Evolutionary conservation across 1,140 invertebrate genomes (phyloP).

Genomic region (Amyelois transitella): DNA sequence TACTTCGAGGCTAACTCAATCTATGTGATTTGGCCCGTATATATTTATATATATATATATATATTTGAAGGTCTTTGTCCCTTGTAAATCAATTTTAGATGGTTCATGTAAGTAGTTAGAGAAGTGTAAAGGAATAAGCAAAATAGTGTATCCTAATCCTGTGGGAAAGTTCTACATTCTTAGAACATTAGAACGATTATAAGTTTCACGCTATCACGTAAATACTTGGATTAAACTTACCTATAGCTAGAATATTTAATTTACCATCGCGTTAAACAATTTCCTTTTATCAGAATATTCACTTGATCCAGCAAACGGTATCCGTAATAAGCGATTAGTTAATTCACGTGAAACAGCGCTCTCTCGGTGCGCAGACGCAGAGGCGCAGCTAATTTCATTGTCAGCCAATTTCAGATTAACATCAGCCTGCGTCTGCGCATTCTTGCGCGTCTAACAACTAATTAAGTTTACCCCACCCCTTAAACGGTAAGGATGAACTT

Average conservation of each 20-base stretch:
- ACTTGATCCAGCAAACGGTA: background rate
- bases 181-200: too few relatives aligned
- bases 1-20: too few relatives aligned
- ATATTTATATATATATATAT: too few relatives aligned
- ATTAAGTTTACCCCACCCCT: slow-evolving; percentile 35
- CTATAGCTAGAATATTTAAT: background rate
- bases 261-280: background rate
- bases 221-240: too few relatives aligned
- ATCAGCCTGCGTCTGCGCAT: slow-evolving; percentile 30
- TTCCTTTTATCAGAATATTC: background rate
- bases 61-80: too few relatives aligned
- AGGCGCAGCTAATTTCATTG: slow-evolving; percentile 12
- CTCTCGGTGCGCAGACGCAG: background rate
- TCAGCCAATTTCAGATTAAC: slow-evolving; percentile 34
- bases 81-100: too few relatives aligned
- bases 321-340: background rate
- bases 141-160: too few relatives aligned
- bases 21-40: too few relatives aligned
- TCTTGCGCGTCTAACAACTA: slow-evolving; percentile 52
- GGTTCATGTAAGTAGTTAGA: too few relatives aligned
- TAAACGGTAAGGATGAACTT: slow-evolving; percentile 3
- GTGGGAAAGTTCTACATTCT: too few relatives aligned
- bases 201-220: too few relatives aligned
- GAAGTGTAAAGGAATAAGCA: too few relatives aligned
- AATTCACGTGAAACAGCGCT: background rate